Conservation (phyloP, 2,113 vertebrate genomes). For the Astur gentilis region DNA sequence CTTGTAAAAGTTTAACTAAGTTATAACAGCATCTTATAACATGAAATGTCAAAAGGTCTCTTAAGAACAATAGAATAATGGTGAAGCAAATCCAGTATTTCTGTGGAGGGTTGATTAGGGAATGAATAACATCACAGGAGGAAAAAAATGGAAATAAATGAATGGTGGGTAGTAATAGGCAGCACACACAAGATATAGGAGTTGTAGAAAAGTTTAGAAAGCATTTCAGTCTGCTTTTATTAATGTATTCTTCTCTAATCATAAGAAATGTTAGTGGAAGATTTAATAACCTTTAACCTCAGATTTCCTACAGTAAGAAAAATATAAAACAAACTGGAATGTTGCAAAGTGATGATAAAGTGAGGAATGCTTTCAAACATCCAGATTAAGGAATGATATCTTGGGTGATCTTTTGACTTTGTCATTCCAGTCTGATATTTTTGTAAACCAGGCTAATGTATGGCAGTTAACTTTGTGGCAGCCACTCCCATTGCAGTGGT, state of each 20-base stretch:
- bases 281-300: neutral
- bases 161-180: neutral
- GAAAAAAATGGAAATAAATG: neutral
- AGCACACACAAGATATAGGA: neutral
- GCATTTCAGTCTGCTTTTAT: neutral
- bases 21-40: neutral
- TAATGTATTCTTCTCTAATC: neutral
- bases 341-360: neutral
- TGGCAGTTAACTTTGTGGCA: neutral
- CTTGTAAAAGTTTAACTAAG: slow-evolving; percentile 1
- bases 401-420: neutral
- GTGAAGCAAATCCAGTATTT: neutral
- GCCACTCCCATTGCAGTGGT: neutral
- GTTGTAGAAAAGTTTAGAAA: neutral
- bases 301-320: neutral
- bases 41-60: neutral
- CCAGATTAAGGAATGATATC: neutral
- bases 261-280: neutral
- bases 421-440: neutral
- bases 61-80: neutral
- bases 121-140: neutral
- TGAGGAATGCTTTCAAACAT: neutral
- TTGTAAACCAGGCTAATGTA: neutral
- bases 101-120: neutral
- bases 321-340: neutral